Evolutionary conservation across 2,113 vertebrate species (phyloP).

Genomic region (Nesoenas mayeri): DNA sequence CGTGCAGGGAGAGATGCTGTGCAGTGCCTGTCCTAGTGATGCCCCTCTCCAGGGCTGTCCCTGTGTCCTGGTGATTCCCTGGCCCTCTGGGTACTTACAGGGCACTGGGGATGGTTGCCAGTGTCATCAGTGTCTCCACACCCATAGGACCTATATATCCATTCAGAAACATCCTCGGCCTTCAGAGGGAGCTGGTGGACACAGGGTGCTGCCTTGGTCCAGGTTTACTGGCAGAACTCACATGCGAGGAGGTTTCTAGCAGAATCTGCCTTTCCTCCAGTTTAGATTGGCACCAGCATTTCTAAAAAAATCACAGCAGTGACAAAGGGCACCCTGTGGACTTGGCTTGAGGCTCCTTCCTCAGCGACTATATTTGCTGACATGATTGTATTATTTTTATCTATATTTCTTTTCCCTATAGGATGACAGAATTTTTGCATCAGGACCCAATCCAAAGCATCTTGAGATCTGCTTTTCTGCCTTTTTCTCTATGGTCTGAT

Average conservation of each 20-base stretch:
- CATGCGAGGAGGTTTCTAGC: rapidly evolving
- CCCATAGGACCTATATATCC: background rate
- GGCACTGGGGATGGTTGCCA: background rate
- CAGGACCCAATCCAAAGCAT: background rate
- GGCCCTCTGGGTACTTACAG: background rate
- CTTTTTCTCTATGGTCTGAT: background rate
- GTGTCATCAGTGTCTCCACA: background rate
- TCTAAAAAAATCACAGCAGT: background rate
- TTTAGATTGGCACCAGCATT: background rate
- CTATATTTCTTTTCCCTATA: background rate
- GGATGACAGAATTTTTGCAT: background rate
- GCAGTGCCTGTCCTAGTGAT: background rate
- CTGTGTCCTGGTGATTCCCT: background rate
- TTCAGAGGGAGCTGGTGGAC: background rate
- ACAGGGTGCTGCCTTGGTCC: background rate
- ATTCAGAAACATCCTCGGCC: background rate
- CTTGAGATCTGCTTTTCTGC: background rate
- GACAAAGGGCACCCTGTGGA: background rate
- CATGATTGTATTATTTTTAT: background rate
- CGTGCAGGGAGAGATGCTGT: rapidly evolving
- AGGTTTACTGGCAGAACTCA: background rate
- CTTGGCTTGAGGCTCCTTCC: background rate
- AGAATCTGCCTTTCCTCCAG: background rate
- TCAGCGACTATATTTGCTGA: background rate
- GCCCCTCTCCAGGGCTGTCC: background rate